A percentile compares a stretch with the other conserved stretches of the same genome.
Evolutionary conservation across 2,113 vertebrate species (phyloP).

Genomic region (Chunga burmeisteri): DNA sequence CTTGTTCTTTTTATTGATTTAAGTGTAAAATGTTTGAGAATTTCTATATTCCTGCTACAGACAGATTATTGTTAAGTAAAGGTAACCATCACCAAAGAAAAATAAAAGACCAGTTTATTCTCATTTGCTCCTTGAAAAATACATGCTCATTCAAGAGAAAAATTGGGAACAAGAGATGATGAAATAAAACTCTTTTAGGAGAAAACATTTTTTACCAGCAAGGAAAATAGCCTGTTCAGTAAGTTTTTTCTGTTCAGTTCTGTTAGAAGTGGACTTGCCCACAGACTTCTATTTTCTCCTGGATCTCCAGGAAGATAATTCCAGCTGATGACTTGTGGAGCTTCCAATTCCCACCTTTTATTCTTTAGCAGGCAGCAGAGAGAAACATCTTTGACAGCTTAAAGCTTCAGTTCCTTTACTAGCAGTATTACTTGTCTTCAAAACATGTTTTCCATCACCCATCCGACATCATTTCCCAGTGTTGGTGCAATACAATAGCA

Average conservation of each 20-base stretch:
- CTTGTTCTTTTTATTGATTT: not conserved
- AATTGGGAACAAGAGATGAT: not conserved
- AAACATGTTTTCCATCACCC: not conserved
- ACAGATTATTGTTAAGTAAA: not conserved
- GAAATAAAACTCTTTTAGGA: not conserved
- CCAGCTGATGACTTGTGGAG: not conserved
- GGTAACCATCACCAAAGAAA: not conserved
- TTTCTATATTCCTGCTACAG: not conserved
- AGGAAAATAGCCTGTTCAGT: not conserved
- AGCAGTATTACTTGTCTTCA: not conserved
- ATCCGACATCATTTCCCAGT: not conserved
- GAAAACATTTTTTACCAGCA: not conserved
- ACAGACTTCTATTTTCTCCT: conserved; percentile 4
- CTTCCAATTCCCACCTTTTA: conserved; percentile 19
- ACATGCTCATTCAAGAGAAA: not conserved
- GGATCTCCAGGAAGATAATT: conserved; percentile 11
- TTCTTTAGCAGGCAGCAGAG: not conserved
- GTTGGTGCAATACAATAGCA: not conserved
- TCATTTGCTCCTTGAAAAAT: not conserved
- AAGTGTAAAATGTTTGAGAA: not conserved
- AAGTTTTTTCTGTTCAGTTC: not conserved
- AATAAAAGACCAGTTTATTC: not conserved
- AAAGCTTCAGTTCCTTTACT: not conserved
- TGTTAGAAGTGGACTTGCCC: not conserved
- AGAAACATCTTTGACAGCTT: not conserved